A percentile compares a stretch with the other conserved stretches of the same genome.
Evolutionary conservation across 1,140 invertebrate species (phyloP).

Genomic region (Dryas iulia): DNA sequence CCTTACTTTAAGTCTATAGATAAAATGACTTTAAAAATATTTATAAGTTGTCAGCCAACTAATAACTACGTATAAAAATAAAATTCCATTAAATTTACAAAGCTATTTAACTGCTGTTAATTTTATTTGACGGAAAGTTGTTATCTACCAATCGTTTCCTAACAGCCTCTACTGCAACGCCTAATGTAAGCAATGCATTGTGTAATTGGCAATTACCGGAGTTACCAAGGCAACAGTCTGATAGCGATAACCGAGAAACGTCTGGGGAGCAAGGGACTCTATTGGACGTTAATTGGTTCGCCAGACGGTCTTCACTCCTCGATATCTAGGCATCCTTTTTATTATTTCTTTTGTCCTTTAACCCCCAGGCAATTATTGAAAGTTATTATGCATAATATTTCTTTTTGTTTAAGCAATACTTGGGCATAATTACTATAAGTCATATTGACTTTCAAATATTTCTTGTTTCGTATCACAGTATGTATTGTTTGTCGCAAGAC

Average conservation of each 20-base stretch:
- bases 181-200: slow-evolving; percentile 38
- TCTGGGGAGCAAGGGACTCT: slow-evolving; percentile 59
- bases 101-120: neutral
- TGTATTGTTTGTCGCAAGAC: too few species aligned
- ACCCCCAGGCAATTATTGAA: slow-evolving; percentile 6
- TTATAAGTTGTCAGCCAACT: too few species aligned
- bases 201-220: slow-evolving; percentile 54
- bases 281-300: slow-evolving; percentile 65
- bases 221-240: slow-evolving; percentile 52
- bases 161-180: slow-evolving; percentile 24
- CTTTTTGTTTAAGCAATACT: neutral
- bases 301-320: slow-evolving; percentile 53
- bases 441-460: neutral
- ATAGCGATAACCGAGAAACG: slow-evolving; percentile 55
- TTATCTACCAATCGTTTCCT: slow-evolving; percentile 31
- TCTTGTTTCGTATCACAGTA: too few species aligned
- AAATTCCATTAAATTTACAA: neutral
- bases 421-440: neutral
- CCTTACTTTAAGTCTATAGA: too few species aligned
- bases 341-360: slow-evolving; percentile 30
- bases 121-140: slow-evolving; percentile 6
- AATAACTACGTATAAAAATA: too few species aligned
- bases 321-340: slow-evolving; percentile 44
- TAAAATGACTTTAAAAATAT: too few species aligned
- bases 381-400: neutral